A percentile compares a stretch with the other conserved stretches of the same genome.
Conservation (phyloP, 2,797 vertebrate genomes). For the Poeciliopsis paucimaculata region DNA sequence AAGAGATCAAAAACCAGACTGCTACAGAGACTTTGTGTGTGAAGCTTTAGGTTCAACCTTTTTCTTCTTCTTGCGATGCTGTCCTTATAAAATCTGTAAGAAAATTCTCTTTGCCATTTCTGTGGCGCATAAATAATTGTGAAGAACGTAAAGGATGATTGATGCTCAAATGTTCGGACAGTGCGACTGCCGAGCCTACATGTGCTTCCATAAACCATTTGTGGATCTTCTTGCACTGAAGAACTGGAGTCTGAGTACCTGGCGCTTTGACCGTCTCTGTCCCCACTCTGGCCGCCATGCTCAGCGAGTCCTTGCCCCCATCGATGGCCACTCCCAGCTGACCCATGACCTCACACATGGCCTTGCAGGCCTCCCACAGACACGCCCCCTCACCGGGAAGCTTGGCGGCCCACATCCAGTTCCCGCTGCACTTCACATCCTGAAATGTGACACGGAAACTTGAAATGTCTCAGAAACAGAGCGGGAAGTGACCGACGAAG, state of each 20-base stretch:
- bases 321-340: conserved; percentile 90
- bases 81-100: neutral
- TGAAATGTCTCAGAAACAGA: neutral
- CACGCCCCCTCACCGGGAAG: conserved; percentile 86
- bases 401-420: conserved; percentile 98
- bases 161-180: neutral
- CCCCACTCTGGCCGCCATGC: conserved; percentile 91
- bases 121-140: neutral
- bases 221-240: neutral
- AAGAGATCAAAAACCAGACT: neutral
- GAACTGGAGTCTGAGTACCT: conserved; percentile 70
- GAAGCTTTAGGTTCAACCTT: neutral
- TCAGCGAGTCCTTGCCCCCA: conserved; percentile 94
- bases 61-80: neutral
- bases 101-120: neutral
- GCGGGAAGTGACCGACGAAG: too few species aligned
- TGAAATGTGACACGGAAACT: conserved; percentile 45
- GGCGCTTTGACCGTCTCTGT: conserved; percentile 88
- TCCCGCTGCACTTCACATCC: conserved; percentile 95
- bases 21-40: neutral
- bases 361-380: conserved; percentile 87
- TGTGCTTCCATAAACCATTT: neutral
- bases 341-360: conserved; percentile 87
- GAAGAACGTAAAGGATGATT: neutral
- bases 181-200: neutral